A percentile compares a stretch with the other conserved stretches of the same genome.
phyloP scores from a whole-genome alignment of 1,140 invertebrate genomes.

The Galendromus occidentalis region DNA sequence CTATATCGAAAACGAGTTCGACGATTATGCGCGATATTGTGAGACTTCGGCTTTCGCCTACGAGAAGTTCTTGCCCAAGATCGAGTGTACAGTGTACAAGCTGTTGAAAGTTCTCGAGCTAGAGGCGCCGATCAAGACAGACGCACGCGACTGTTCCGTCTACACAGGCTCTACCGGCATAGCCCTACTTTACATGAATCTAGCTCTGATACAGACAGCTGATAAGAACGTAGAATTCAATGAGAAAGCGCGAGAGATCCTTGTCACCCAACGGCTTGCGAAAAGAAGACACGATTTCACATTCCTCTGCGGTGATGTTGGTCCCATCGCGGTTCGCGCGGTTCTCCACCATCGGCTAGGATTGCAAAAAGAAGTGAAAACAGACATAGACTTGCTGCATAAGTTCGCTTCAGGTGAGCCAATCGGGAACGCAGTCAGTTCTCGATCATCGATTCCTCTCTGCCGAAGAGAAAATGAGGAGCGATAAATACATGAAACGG shows the following conservation, averaged over 20 bases:
- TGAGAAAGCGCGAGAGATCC: slow-evolving; percentile 32
- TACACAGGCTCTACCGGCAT: slow-evolving; percentile 33
- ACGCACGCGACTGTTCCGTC: slow-evolving; percentile 28
- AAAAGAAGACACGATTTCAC: slow-evolving; percentile 34
- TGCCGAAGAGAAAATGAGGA: no score
- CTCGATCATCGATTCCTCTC: neutral
- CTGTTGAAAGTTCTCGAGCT: neutral
- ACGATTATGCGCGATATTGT: neutral
- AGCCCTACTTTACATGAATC: slow-evolving; percentile 31
- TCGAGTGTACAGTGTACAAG: neutral
- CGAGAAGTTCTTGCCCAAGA: neutral
- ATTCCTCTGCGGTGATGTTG: slow-evolving; percentile 55
- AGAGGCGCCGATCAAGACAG: slow-evolving; percentile 8
- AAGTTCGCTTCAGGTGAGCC: slow-evolving; percentile 20
- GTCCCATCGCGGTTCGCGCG: slow-evolving; percentile 46
- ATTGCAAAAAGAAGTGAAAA: slow-evolving; percentile 17
- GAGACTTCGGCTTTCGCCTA: neutral
- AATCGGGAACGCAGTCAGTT: neutral
- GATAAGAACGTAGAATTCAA: slow-evolving; percentile 16
- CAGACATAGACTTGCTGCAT: slow-evolving; percentile 22
- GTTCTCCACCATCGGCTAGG: slow-evolving; percentile 37
- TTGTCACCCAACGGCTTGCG: slow-evolving; percentile 27
- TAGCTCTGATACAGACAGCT: slow-evolving; percentile 25
- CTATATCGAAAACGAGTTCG: neutral
- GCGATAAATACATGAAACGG: no score